phyloP scores from a whole-genome alignment of 1,140 invertebrate species.

The Calliphora vicina region DNA sequence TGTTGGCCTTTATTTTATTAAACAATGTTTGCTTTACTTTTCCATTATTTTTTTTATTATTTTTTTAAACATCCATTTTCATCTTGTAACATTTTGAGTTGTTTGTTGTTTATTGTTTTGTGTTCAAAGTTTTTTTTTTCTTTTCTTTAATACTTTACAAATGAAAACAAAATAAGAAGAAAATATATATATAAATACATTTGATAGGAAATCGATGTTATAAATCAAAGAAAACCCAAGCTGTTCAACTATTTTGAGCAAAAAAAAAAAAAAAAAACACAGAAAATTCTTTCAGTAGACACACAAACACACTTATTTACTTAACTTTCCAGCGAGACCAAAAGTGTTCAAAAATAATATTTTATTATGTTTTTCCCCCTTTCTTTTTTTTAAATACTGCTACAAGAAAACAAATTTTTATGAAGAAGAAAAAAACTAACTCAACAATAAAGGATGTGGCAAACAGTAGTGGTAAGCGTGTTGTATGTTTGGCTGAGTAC shows the following conservation, averaged over 20 bases:
- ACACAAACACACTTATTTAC: background rate
- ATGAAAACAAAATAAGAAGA: background rate
- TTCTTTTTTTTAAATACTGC: too few species aligned
- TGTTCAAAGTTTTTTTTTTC: background rate
- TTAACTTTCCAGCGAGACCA: constrained; percentile 6
- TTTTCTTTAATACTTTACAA: background rate
- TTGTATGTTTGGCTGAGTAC: background rate
- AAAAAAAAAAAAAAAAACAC: background rate
- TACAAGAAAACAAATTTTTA: too few species aligned
- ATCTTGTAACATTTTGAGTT: constrained; percentile 25
- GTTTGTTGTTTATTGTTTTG: constrained; percentile 22
- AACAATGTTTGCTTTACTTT: too few species aligned
- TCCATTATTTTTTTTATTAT: background rate
- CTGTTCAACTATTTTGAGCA: background rate
- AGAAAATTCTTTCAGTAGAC: background rate
- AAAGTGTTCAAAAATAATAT: background rate
- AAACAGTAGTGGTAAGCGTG: background rate
- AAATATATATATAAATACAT: constrained; percentile 20
- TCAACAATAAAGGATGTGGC: background rate
- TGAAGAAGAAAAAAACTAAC: background rate
- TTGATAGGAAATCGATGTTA: constrained; percentile 40
- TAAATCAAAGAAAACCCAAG: constrained; percentile 38
- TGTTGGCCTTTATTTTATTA: too few species aligned
- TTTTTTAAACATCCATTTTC: background rate
- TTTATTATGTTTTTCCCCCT: background rate